Percentiles rank a stretch among this genome's conserved stretches.
phyloP scores from a whole-genome alignment of 2,113 vertebrate species.

The Ciconia maguari region DNA sequence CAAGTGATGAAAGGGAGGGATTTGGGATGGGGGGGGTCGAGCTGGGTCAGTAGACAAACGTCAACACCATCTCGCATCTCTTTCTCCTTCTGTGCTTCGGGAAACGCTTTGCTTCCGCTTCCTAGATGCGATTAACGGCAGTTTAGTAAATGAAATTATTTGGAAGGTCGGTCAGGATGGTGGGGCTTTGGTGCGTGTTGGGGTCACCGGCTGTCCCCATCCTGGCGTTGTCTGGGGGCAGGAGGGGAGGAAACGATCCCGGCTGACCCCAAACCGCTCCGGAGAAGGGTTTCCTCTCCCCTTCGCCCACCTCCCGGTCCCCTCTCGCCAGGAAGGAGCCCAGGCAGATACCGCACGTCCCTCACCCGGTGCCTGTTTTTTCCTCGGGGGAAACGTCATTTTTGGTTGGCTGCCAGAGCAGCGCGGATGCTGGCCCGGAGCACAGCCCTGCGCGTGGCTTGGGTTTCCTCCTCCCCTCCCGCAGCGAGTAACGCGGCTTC shows the following conservation, averaged over 20 bases:
- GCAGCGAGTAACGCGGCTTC: background rate
- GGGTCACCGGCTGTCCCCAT: background rate
- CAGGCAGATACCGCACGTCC: fast-evolving
- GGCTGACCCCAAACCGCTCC: fast-evolving
- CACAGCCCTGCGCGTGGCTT: background rate
- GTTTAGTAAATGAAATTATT: background rate
- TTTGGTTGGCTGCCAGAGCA: background rate
- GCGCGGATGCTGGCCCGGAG: background rate
- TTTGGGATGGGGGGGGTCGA: background rate
- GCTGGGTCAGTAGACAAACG: background rate
- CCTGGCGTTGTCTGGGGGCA: fast-evolving
- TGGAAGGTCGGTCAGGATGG: background rate
- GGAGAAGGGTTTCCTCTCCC: background rate
- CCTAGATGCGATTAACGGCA: background rate
- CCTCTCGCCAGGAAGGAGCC: background rate
- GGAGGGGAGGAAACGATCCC: background rate
- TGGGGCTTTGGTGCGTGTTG: background rate
- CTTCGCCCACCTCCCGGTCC: background rate
- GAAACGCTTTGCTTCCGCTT: background rate
- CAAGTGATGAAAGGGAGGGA: background rate
- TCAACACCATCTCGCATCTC: fast-evolving
- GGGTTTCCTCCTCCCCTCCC: background rate
- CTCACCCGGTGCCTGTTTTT: fast-evolving
- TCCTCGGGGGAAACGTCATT: background rate
- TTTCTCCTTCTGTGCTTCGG: background rate